Evolutionary conservation across 2,888 invertebrate genomes (phyloP), one percentile per base, ranked within the genome.

Genomic region (Cephus pygmeus): DNA sequence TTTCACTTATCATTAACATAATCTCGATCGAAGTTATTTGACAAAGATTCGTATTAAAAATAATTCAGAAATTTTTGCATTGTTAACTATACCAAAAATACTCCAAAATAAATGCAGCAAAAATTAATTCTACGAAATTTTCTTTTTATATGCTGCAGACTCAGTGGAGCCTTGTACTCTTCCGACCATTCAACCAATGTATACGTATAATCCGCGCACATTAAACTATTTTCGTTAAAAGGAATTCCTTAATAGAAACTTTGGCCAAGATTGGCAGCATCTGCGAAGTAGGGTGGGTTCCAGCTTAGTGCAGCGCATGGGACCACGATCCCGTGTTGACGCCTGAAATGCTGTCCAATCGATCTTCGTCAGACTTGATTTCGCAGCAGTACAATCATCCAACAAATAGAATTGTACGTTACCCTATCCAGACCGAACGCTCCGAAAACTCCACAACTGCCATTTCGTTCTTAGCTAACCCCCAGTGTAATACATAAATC

Each of bases 281-380:
- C 90, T 91, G 91, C 84, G 86, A 86, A 84, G 78, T 80, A 76
- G 79, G 81, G 82, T 76, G 80, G 74, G 73, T 73, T 75, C 82
- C 80, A 80, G 82, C 82, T 84, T 82, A 82, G 80, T 79, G 80
- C 84, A 82, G 82, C 82, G 82, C 82, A 83, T 83, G 85, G 84
- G 81, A 82, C 80, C 84, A 82, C 86, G 86, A 88, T 87, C 86
- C 86, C 85, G 85, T 87, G 91, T 90, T 89, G 91, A 91, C 89
- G 91, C 87, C 87, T 88, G 89, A 90, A 90, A 89, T 85, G 88
- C 87, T 85, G 88, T 85, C 87, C 91, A 89, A 91, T 91, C 91
- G 91, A 91, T 91, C 91, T 91, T 91, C 91, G 91, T 91, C 91
- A 91, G 91, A 89, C 91, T 91, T 90, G 91, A 91, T 91, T 91